Percentiles rank a stretch among this genome's conserved stretches.
Conservation (phyloP, 2,888 invertebrate genomes). For the Heliconius hortense region DNA sequence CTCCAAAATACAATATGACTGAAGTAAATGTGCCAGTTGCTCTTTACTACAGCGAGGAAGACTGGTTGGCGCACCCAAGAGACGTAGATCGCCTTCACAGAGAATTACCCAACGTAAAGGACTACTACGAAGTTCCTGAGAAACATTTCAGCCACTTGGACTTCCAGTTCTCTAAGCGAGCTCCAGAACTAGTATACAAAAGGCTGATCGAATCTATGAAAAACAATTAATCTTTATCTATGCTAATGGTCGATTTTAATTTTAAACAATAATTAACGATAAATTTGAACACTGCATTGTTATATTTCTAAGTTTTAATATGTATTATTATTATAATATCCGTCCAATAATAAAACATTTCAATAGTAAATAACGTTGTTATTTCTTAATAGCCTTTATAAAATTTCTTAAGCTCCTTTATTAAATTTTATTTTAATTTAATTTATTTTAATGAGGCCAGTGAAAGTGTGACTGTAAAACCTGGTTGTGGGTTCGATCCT, state of each 20-base stretch:
- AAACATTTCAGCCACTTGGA: constrained; percentile 73
- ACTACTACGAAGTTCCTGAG: constrained; percentile 80
- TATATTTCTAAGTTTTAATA: constrained; percentile 7
- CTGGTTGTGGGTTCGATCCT: no score
- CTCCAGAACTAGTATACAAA: constrained; percentile 64
- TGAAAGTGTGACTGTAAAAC: no score
- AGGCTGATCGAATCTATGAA: constrained; percentile 65
- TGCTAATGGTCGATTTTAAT: constrained; percentile 43
- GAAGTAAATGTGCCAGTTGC: constrained; percentile 68
- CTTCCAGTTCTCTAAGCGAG: constrained; percentile 70
- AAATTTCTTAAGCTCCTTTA: no score
- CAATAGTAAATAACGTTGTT: constrained; percentile 17
- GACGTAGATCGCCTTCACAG: constrained; percentile 81
- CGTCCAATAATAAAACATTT: constrained; percentile 38
- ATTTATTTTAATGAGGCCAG: no score
- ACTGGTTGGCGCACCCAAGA: constrained; percentile 84
- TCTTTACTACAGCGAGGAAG: constrained; percentile 78
- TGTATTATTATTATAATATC: constrained; percentile 36
- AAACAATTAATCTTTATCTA: constrained; percentile 44
- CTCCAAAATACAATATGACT: constrained; percentile 67
- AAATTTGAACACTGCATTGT: not conserved
- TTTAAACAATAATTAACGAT: constrained; percentile 1
- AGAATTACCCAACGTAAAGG: constrained; percentile 80
- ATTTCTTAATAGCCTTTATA: not conserved
- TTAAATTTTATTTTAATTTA: no score